Base-by-base conservation (phyloP, 2,888 invertebrate species). In the Orthonevra nobilis region DNA sequence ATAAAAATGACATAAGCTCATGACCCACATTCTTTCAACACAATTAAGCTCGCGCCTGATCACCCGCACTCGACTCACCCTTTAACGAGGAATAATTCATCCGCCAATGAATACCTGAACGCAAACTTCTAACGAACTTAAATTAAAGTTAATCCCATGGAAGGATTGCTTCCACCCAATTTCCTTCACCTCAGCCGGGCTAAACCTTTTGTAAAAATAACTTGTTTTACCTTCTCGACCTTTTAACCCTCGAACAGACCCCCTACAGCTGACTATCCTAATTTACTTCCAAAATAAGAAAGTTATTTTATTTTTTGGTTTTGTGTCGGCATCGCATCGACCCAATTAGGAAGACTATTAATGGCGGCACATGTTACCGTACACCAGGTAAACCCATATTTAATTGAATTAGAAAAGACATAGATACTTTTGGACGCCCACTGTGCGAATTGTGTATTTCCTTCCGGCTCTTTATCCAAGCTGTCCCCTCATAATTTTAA, bases 21-120 rank as follows among this genome's bases (percentile, higher is more conserved):
- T n/a, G n/a, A n/a, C 15, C 30, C 1, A 9, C 10, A n/a, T 23
- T 44, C 3, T 12, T 20, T 44, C 34, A 23, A n/a, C 32, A 30
- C 20, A 20, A 42, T 58, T 58, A 58, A 32, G 9, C 17, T 23
- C 19, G n/a, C 34, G n/a, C n/a, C 32, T 60, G 34, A 34, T 44
- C 44, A 46, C 34, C 44, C 46, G 15, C 9, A 10, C 23, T n/a
- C 17, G 17, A 17, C 20, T 17, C 34, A 36, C 56, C 46, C 7
- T 28, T 10, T 14, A 52, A 12, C 5, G 23, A 28, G 26, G 28
- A 68, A 54, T 61, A 68, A 68, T 74, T 68, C 40, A 74, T 61
- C 20, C 28, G 40, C 54, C 46, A 68, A 74, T 74, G 74, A 74
- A 74, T 74, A 74, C 38, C 32, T 12, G 54, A 68, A 34, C 52